phyloP scores from a whole-genome alignment of 2,797 vertebrate species.

The Danio choprae region DNA sequence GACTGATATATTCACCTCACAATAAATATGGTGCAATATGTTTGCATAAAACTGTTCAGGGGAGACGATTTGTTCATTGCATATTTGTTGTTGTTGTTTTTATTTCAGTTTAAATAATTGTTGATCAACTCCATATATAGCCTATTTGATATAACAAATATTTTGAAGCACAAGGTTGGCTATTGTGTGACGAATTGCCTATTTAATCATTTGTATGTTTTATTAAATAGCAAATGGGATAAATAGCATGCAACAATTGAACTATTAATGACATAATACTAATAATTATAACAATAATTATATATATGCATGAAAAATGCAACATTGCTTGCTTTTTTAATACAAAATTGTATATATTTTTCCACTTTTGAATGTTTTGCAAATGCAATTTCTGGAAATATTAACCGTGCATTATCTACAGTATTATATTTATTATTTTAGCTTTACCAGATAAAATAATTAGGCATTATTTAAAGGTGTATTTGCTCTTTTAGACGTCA shows the following conservation, averaged over 20 bases:
- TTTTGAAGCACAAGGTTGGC: neutral
- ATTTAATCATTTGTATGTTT: neutral
- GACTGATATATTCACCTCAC: conserved; percentile 41
- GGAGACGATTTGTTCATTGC: neutral
- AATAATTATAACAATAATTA: too few relatives aligned
- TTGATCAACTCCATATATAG: neutral
- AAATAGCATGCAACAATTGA: neutral
- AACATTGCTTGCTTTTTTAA: too few relatives aligned
- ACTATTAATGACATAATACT: neutral
- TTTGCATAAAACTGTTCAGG: conserved; percentile 24
- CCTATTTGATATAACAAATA: neutral
- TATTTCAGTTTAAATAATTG: neutral
- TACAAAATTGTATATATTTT: neutral
- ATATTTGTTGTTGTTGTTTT: conserved; percentile 1
- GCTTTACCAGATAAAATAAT: neutral
- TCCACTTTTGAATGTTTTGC: neutral
- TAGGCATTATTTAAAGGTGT: neutral
- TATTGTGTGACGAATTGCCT: neutral
- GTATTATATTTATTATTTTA: neutral
- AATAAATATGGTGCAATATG: conserved; percentile 47
- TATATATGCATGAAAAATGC: too few relatives aligned
- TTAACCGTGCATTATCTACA: neutral
- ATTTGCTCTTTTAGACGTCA: neutral
- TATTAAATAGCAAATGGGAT: neutral
- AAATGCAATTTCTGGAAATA: neutral